Conservation (phyloP, 2,888 invertebrate species). For the Aphidoletes aphidimyza region DNA sequence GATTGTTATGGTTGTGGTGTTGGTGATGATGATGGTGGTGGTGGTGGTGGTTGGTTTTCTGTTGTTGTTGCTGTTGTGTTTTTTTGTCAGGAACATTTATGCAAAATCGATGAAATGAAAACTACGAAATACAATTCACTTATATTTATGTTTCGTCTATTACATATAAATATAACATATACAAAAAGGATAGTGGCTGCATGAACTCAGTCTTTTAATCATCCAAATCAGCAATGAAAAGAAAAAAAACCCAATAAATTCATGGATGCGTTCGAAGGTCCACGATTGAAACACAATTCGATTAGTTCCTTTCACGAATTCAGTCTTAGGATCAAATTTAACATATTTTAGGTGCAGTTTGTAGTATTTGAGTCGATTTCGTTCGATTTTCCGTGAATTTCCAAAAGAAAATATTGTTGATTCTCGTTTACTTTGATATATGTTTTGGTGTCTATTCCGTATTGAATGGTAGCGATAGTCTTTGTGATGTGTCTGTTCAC, state of each 20-base stretch:
- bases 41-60: background rate
- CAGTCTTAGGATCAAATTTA: background rate
- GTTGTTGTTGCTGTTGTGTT: background rate
- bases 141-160: constrained; percentile 45
- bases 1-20: background rate
- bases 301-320: background rate
- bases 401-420: background rate
- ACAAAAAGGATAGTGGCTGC: constrained; percentile 57
- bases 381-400: background rate
- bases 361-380: background rate
- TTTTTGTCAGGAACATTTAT: constrained; percentile 38
- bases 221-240: constrained; percentile 35
- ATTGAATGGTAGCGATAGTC: background rate
- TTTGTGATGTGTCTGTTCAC: background rate
- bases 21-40: background rate
- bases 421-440: background rate
- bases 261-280: background rate
- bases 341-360: background rate
- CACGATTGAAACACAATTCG: constrained; percentile 11
- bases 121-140: constrained; percentile 47
- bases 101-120: constrained; percentile 35
- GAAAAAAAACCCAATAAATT: no score
- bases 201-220: constrained; percentile 58
- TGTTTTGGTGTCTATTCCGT: background rate
- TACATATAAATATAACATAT: constrained; percentile 54